Evolutionary conservation across 2,113 vertebrate species (phyloP).

Genomic region (Corythornis madagascariensis): DNA sequence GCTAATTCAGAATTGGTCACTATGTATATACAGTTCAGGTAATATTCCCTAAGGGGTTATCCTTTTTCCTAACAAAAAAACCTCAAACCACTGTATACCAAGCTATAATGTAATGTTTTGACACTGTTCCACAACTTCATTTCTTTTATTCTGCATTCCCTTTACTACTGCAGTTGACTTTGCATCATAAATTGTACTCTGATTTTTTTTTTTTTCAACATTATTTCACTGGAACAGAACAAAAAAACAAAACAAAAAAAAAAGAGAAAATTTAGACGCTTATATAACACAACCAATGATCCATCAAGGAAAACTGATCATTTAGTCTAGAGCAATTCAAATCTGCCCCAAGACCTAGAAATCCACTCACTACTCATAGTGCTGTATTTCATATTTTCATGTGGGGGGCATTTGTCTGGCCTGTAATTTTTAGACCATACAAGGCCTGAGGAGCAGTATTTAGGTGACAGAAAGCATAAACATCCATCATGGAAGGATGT

Average conservation of each 20-base stretch:
- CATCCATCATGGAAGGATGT: not conserved
- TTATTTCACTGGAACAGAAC: not conserved
- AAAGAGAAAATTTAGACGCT: not conserved
- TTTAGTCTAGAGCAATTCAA: not conserved
- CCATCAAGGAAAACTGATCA: not conserved
- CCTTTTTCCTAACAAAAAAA: not conserved
- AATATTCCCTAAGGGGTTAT: not conserved
- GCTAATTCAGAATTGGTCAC: not conserved
- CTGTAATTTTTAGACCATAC: not conserved
- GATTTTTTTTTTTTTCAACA: no score
- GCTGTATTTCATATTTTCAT: not conserved
- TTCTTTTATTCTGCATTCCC: not conserved
- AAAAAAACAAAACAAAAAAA: not conserved
- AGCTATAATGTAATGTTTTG: not conserved
- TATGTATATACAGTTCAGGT: not conserved
- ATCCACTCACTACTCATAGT: not conserved
- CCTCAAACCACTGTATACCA: not conserved
- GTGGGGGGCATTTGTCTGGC: not conserved
- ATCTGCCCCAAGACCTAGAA: not conserved
- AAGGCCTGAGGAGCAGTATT: not conserved
- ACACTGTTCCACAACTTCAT: not conserved
- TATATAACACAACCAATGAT: not conserved
- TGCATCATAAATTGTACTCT: not conserved
- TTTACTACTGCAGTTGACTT: not conserved
- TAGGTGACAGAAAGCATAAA: not conserved